phyloP scores from a whole-genome alignment of 2,797 vertebrate genomes.

The Poecilia velifera region DNA sequence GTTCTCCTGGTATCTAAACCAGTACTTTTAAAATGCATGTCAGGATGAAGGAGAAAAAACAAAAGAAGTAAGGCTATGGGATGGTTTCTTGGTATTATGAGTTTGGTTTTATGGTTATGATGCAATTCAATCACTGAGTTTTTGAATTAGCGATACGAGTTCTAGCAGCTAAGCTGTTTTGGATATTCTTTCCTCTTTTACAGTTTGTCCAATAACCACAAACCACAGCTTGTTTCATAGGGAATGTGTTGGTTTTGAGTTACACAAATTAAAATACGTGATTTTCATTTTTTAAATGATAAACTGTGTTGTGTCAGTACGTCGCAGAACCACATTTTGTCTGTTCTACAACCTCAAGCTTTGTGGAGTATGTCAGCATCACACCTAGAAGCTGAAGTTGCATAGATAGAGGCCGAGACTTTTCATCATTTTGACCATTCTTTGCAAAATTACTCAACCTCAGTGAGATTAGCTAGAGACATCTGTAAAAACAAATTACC shows the following conservation, averaged over 20 bases:
- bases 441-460: background rate
- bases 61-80: background rate
- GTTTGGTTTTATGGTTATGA: constrained; percentile 23
- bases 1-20: background rate
- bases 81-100: background rate
- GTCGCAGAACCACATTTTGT: background rate
- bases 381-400: background rate
- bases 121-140: constrained; percentile 3
- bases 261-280: background rate
- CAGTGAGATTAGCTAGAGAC: background rate
- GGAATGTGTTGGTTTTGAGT: background rate
- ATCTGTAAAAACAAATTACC: background rate
- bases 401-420: background rate
- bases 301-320: background rate
- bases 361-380: background rate
- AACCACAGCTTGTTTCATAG: background rate
- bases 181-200: background rate
- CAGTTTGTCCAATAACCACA: background rate
- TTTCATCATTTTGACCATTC: background rate
- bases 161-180: background rate
- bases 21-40: constrained; percentile 19
- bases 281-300: background rate
- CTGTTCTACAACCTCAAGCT: background rate
- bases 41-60: background rate
- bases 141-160: constrained; percentile 14